Base-by-base conservation (phyloP, 64 coral and sea anemone species). In the Montipora sp. region DNA sequence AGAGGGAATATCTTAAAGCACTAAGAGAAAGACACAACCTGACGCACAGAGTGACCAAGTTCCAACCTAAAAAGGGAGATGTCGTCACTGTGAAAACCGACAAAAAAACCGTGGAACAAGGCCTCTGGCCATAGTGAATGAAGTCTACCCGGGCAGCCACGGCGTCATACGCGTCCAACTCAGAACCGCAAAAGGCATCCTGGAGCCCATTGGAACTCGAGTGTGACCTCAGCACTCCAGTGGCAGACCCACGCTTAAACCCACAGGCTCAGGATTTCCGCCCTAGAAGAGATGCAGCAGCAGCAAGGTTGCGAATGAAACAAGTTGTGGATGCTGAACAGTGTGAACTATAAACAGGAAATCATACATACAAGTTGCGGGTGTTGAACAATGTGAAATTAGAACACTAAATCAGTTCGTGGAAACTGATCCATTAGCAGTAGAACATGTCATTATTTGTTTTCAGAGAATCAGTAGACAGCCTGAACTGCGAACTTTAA, bases 11-110 rank as follows among this genome's bases (percentile, higher is more conserved):
- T 48, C 47, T 94, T 1, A 58, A 61, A 43, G 86, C 87, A 23
- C 60, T 89, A 61, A 65, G 87, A 22, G 86, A 94, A 81, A 49
- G 86, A 10, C 92, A 94, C 78, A 82, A 81, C 60, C 73, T 94
- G 44, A 83, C 83, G 2, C 91, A 93, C 59, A 80, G 67, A 71
- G 65, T 68, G 21, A 22, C 13, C 15, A 93, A 83, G 47, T 80
- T 75, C 47, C 50, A 94, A 59, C 77, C 70, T 43, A n/a, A 88
- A 61, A 18, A 48, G 15, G 79, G 78, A 77, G 88, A 90, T 70
- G 88, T 80, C 8, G 77, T 90, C 49, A 78, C 66, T 1, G 20
- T 89, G 27, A 58, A 78, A 89, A 58, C 87, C 27, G 87, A 89
- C 16, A 69, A 47, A 87, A 87, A 43, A 87, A 87, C 24, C 7